Evolutionary conservation across 1,140 invertebrate genomes (phyloP).

Genomic region (Anastrepha obliqua): DNA sequence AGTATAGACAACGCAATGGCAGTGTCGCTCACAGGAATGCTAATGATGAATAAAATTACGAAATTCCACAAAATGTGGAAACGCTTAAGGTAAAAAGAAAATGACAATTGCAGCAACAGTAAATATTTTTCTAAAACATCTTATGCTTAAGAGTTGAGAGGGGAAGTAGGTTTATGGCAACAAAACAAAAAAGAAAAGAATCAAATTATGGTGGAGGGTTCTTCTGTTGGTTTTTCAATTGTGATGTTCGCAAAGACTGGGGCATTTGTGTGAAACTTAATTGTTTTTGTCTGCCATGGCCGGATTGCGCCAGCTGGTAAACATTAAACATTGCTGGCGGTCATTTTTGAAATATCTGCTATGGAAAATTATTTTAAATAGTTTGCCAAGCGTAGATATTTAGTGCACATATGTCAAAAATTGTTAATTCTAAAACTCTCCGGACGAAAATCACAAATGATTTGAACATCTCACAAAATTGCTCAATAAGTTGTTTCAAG

Average conservation of each 20-base stretch:
- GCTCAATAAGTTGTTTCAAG: not conserved
- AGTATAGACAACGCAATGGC: not conserved
- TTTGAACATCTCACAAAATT: not conserved
- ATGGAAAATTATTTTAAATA: not conserved
- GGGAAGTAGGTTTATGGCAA: not conserved
- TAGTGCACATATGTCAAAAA: not conserved
- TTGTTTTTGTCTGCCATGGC: too few species aligned
- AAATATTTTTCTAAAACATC: not conserved
- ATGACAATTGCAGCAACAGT: not conserved
- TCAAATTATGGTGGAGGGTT: too few species aligned
- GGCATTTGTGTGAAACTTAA: too few species aligned
- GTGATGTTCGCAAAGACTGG: too few species aligned
- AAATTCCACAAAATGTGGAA: not conserved
- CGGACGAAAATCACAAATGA: not conserved
- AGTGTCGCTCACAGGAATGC: not conserved
- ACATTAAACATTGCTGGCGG: not conserved
- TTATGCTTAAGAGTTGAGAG: not conserved
- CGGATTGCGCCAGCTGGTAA: too few species aligned
- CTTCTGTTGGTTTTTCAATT: too few species aligned
- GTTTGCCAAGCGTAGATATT: not conserved
- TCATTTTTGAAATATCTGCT: not conserved
- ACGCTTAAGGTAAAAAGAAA: not conserved
- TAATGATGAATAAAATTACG: not conserved
- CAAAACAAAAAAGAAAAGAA: not conserved
- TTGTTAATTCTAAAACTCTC: not conserved